phyloP scores from a whole-genome alignment of 1,140 invertebrate species.

The Platyscapa corneri region DNA sequence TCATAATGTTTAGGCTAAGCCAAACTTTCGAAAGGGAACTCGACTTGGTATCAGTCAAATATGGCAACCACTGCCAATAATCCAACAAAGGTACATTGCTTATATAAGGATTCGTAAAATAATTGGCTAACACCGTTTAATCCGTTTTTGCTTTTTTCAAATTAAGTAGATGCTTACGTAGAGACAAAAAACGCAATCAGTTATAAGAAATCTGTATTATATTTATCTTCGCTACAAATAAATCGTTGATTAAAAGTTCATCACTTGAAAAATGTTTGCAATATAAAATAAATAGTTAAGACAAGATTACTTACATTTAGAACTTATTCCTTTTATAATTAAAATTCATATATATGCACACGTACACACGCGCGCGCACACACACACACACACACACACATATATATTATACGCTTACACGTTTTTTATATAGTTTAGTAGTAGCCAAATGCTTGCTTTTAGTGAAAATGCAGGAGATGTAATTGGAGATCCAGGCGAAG shows the following conservation, averaged over 20 bases:
- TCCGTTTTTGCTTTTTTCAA: slow-evolving; percentile 14
- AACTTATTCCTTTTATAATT: too few relatives aligned
- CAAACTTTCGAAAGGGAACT: slow-evolving; percentile 80
- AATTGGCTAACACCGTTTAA: slow-evolving; percentile 18
- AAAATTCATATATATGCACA: too few relatives aligned
- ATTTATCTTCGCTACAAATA: not conserved
- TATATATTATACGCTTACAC: slow-evolving; percentile 7
- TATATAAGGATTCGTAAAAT: not conserved
- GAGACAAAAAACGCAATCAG: not conserved
- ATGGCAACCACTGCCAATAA: slow-evolving; percentile 81
- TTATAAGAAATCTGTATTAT: too few relatives aligned
- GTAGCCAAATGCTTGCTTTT: slow-evolving; percentile 68
- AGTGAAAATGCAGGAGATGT: slow-evolving; percentile 62
- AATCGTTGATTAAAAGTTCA: not conserved
- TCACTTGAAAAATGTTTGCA: not conserved
- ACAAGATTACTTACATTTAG: too few relatives aligned
- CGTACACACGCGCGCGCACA: too few relatives aligned
- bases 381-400: too few relatives aligned
- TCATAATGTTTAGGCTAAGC: slow-evolving; percentile 75
- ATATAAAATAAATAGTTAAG: too few relatives aligned
- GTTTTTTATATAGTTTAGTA: slow-evolving; percentile 53
- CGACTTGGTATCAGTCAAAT: slow-evolving; percentile 81
- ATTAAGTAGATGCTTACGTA: slow-evolving; percentile 37
- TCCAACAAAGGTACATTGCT: slow-evolving; percentile 73
- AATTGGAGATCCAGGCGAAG: slow-evolving; percentile 58